Base-by-base conservation (phyloP, 2,113 vertebrate genomes). In the Microtus ochrogaster region DNA sequence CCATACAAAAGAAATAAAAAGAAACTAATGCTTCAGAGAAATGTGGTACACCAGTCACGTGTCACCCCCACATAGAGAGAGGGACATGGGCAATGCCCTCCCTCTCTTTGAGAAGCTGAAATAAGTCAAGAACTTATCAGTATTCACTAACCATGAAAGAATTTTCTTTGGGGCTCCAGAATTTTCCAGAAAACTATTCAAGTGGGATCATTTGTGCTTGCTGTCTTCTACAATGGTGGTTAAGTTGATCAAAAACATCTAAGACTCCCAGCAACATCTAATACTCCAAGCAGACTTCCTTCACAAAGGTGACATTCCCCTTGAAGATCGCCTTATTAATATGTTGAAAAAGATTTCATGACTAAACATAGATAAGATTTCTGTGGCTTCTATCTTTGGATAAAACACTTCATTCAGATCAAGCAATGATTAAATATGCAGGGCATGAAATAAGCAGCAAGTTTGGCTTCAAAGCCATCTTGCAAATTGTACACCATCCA, bases 401-500 rank as follows among this genome's bases (percentile, higher is more conserved):
- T 97, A 96, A 95, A 96, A 97, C 0, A 55, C 63, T 97, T 86
- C 95, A 78, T 92, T 97, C 95, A 72, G 47, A 98, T 86, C 4
- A n/a, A 96, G 61, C 74, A 28, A 81, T 97, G 96, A 96, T 96
- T 97, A 95, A 96, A 97, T 96, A 79, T 97, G 26, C 22, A 88
- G 68, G 68, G 87, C 91, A 95, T 95, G 87, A 97, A 82, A 98
- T 97, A 98, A 95, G 95, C 11, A 96, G 79, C 92, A 97, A 96
- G 63, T 41, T 93, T 97, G 95, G 90, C 85, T 97, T 97, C 94
- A 91, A 92, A 96, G 96, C 61, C 94, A 87, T 85, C 94, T 97
- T 96, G 79, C 96, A 88, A 89, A 93, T 87, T 97, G 95, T 97
- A 95, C 88, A 65, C 7, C 65, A 96, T 70, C 94, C 41, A 36